Conservation (phyloP, 2,888 invertebrate genomes). For the Pterobdella sp. region DNA sequence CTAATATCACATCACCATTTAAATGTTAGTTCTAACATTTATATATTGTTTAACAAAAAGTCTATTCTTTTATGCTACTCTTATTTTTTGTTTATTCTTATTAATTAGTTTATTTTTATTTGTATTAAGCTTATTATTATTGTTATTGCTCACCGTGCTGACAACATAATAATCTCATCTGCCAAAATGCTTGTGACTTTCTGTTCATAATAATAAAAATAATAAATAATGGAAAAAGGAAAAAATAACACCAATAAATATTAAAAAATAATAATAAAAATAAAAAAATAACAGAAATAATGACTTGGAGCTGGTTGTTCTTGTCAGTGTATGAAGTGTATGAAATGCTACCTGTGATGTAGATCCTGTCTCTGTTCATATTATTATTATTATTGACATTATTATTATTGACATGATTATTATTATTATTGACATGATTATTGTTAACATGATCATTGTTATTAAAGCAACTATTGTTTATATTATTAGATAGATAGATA, state of each 20-base stretch:
- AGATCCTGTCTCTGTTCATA: conserved; percentile 41
- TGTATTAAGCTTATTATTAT: no score
- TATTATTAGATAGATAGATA: not conserved
- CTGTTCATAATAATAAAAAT: not conserved
- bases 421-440: no score
- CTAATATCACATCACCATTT: no score
- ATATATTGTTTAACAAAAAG: no score
- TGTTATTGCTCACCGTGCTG: not conserved
- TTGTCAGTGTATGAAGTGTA: conserved; percentile 35
- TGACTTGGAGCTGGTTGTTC: conserved; percentile 3
- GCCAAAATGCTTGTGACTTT: conserved; percentile 7
- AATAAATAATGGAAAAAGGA: not conserved
- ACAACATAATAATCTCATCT: not conserved
- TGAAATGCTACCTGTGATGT: conserved; percentile 39
- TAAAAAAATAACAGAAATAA: no score
- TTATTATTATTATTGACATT: no score
- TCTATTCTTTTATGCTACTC: no score
- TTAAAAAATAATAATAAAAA: conserved; percentile 2
- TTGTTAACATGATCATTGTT: no score
- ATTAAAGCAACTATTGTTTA: not conserved
- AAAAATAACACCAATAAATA: not conserved
- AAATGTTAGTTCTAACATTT: no score
- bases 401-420: no score
- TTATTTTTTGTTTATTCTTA: no score
- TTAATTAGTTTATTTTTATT: no score